phyloP scores from a whole-genome alignment of 2,113 vertebrate species.

The Nymphicus hollandicus region DNA sequence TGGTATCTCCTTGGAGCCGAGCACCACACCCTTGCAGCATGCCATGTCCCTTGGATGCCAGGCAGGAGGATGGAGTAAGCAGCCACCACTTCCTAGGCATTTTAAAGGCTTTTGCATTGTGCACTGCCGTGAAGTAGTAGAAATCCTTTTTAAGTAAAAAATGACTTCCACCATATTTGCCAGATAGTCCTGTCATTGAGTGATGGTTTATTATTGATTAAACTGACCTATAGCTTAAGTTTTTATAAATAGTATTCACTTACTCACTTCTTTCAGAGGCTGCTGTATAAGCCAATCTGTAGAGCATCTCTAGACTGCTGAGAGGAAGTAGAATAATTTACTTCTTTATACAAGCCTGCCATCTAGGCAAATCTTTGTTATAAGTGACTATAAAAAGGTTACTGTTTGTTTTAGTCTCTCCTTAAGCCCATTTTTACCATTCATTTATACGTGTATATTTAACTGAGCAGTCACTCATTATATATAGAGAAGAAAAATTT shows the following conservation, averaged over 20 bases:
- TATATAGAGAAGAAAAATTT: background rate
- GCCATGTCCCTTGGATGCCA: background rate
- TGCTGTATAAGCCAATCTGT: background rate
- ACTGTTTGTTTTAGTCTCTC: constrained; percentile 4
- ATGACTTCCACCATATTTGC: background rate
- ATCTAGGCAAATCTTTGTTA: constrained; percentile 61
- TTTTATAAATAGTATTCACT: background rate
- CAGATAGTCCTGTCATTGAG: background rate
- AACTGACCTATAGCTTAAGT: background rate
- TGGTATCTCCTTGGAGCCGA: background rate
- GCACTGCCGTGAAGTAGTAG: background rate
- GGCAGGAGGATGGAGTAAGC: background rate
- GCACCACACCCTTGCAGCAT: background rate
- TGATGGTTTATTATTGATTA: background rate
- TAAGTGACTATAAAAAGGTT: constrained; percentile 33
- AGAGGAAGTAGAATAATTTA: constrained; percentile 13
- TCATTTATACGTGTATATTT: background rate
- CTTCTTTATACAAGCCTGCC: constrained; percentile 63
- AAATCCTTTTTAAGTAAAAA: background rate
- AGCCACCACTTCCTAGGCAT: rapidly evolving
- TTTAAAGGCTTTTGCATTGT: background rate
- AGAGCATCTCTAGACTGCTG: background rate
- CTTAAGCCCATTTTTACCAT: background rate
- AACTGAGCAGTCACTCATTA: background rate
- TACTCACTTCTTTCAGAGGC: background rate